phyloP scores from a whole-genome alignment of 2,113 vertebrate species.

The Tetrax tetrax region DNA sequence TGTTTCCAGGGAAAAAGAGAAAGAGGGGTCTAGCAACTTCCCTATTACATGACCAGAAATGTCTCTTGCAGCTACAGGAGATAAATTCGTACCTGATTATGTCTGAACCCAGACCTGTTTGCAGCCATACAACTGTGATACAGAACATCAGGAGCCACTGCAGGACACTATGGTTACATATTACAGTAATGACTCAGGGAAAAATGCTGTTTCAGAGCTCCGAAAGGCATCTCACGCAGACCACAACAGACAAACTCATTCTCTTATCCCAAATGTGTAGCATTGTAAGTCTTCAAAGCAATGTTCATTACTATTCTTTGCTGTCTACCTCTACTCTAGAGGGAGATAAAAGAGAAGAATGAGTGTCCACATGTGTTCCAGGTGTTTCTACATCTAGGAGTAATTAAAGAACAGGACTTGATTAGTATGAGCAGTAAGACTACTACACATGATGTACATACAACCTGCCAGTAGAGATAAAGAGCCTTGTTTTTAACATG shows the following conservation, averaged over 20 bases:
- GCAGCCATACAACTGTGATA: background rate
- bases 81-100: background rate
- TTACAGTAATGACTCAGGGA: background rate
- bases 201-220: background rate
- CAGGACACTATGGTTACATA: background rate
- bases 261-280: background rate
- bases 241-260: background rate
- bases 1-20: background rate
- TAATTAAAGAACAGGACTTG: background rate
- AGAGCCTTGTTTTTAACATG: background rate
- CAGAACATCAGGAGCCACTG: background rate
- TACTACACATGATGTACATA: background rate
- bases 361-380: fast-evolving
- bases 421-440: background rate
- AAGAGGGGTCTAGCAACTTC: background rate
- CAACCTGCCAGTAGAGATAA: background rate
- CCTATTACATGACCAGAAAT: background rate
- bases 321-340: background rate
- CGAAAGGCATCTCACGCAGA: background rate
- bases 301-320: background rate
- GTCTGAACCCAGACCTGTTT: background rate
- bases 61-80: background rate
- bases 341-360: background rate
- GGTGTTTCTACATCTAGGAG: background rate
- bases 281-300: background rate